Evolutionary conservation across 2,888 invertebrate species (phyloP).

Genomic region (Junonia oenone): DNA sequence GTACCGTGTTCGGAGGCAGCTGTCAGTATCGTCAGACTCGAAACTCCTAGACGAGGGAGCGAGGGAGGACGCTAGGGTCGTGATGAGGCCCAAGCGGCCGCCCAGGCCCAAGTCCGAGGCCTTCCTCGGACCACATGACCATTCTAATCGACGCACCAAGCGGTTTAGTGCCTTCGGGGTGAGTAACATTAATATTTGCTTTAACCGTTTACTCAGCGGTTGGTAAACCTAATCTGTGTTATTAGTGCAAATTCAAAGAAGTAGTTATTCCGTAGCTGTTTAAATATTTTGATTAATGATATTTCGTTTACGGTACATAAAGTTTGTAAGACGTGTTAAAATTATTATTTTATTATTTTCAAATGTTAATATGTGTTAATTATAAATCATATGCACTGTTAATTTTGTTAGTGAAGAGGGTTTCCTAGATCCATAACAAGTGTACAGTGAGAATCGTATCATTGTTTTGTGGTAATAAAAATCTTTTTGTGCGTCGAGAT

Average conservation of each 20-base stretch:
- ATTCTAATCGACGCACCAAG: slow-evolving; percentile 90
- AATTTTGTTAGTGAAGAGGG: background rate
- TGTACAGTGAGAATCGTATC: background rate
- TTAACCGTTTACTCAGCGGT: background rate
- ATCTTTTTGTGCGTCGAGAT: slow-evolving; percentile 17
- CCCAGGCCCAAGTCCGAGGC: slow-evolving; percentile 98
- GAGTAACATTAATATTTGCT: slow-evolving; percentile 52
- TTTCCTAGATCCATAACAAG: background rate
- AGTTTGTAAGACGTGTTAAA: background rate
- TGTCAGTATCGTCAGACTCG: slow-evolving; percentile 95
- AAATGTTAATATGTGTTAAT: background rate
- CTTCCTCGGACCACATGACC: slow-evolving; percentile 87
- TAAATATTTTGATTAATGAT: background rate
- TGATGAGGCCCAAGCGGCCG: slow-evolving; percentile 93
- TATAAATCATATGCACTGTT: background rate
- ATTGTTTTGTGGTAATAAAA: slow-evolving; percentile 1
- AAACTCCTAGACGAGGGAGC: slow-evolving; percentile 94
- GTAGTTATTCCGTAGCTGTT: background rate
- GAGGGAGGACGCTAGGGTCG: slow-evolving; percentile 92
- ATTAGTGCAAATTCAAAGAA: background rate
- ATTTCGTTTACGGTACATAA: background rate
- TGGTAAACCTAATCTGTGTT: background rate
- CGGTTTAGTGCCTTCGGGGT: slow-evolving; percentile 98
- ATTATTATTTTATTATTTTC: background rate
- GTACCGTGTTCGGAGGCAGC: slow-evolving; percentile 91